phyloP scores from a whole-genome alignment of 2,888 invertebrate species.

The Asteroscopus sphinx region DNA sequence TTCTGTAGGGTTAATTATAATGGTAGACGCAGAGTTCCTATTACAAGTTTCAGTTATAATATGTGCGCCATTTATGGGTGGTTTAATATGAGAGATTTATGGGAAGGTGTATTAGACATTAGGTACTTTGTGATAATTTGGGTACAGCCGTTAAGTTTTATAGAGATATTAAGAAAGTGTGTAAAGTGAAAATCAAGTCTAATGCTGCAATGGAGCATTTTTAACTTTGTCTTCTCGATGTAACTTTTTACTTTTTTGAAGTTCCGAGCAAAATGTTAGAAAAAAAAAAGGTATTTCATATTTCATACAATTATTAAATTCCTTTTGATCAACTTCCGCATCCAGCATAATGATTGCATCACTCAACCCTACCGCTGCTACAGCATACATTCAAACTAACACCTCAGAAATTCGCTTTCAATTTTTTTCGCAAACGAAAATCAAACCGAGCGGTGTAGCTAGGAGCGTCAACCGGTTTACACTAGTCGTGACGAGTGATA shows the following conservation, averaged over 20 bases:
- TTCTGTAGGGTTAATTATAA: constrained; percentile 43
- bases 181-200: too few species aligned
- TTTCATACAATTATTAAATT: background rate
- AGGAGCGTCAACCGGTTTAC: constrained; percentile 52
- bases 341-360: constrained; percentile 1
- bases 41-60: constrained; percentile 29
- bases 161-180: constrained; percentile 5
- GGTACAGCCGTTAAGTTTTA: constrained; percentile 13
- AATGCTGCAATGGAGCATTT: background rate
- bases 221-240: too few species aligned
- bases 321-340: too few species aligned
- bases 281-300: too few species aligned
- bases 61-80: constrained; percentile 10
- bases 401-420: constrained; percentile 19
- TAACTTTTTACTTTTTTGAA: too few species aligned
- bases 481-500: constrained; percentile 55
- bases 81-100: constrained; percentile 42
- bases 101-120: constrained; percentile 16
- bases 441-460: constrained; percentile 39
- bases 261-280: too few species aligned
- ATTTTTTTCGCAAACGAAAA: constrained; percentile 48
- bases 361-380: background rate
- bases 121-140: constrained; percentile 32
- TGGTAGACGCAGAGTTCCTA: constrained; percentile 15
- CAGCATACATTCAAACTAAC: constrained; percentile 20